These are phyloP conservation scores for Agriopis aurantiaria DNA, from an alignment of 2,888 invertebrate species.

Conservation along the genomic window DNA sequence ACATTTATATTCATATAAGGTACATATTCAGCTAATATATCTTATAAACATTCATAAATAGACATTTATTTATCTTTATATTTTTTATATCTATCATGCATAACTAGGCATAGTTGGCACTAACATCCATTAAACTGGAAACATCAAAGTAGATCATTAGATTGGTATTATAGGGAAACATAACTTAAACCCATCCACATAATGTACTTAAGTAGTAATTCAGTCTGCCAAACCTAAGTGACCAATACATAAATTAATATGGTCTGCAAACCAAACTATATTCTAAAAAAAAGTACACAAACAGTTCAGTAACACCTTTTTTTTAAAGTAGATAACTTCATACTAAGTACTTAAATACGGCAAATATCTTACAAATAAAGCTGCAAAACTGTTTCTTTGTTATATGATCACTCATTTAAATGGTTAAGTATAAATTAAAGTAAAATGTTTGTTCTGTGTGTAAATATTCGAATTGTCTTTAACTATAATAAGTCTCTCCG, in stretches of 20 bases:
- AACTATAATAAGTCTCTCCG: no score
- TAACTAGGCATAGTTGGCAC: conserved; percentile 14
- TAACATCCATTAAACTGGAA: conserved; percentile 4
- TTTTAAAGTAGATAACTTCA: background rate
- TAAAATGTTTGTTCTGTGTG: no score
- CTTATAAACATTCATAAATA: conserved; percentile 32
- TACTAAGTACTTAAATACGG: background rate
- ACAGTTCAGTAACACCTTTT: background rate
- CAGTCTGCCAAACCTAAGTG: conserved; percentile 3
- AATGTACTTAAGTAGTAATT: background rate
- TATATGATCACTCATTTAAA: no score
- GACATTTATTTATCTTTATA: conserved; percentile 24
- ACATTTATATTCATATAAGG: conserved; percentile 5
- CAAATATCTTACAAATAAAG: background rate
- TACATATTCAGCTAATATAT: conserved; percentile 13
- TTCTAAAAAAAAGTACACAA: background rate
- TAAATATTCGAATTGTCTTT: no score
- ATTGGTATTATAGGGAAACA: background rate
- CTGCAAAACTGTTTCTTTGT: background rate
- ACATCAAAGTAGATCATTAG: background rate
- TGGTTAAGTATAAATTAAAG: no score
- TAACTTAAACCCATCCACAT: background rate
- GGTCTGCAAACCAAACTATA: background rate
- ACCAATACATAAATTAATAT: background rate
- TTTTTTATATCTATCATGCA: conserved; percentile 24